These are phyloP conservation scores for Marmota monax DNA, from an alignment of 2,113 vertebrate genomes.

Conservation along the genomic window DNA sequence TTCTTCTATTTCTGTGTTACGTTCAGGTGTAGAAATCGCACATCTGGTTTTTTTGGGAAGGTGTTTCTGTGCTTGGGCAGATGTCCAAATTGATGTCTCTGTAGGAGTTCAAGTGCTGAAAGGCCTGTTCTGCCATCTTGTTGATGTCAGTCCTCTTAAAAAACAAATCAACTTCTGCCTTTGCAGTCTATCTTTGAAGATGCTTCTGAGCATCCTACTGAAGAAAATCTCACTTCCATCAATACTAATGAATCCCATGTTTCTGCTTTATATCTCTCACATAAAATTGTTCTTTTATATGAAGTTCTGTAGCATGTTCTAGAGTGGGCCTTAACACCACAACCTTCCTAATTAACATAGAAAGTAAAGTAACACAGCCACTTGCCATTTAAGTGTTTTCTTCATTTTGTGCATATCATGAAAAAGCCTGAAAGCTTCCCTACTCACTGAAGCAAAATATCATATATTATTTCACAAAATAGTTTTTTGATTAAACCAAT, in stretches of 20 bases:
- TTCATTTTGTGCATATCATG: not conserved
- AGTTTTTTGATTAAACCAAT: not conserved
- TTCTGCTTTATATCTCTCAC: not conserved
- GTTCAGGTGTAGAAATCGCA: not conserved
- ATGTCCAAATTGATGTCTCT: not conserved
- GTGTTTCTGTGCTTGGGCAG: not conserved
- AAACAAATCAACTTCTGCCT: not conserved
- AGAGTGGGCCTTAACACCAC: not conserved
- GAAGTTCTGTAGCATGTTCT: not conserved
- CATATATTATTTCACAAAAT: not conserved
- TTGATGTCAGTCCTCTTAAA: not conserved
- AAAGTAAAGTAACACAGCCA: not conserved
- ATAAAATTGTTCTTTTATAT: not conserved
- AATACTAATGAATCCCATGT: too few relatives aligned
- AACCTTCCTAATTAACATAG: not conserved
- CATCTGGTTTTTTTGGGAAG: not conserved
- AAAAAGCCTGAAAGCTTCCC: not conserved
- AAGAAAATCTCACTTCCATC: not conserved
- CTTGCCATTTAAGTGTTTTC: not conserved
- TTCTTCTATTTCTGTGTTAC: not conserved
- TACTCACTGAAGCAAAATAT: conserved; percentile 7
- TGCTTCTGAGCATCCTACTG: not conserved
- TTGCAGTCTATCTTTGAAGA: not conserved
- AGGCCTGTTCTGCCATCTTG: not conserved
- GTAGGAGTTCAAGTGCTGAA: not conserved